Conservation (phyloP, 1,140 invertebrate species). For the Magallana gigas region DNA sequence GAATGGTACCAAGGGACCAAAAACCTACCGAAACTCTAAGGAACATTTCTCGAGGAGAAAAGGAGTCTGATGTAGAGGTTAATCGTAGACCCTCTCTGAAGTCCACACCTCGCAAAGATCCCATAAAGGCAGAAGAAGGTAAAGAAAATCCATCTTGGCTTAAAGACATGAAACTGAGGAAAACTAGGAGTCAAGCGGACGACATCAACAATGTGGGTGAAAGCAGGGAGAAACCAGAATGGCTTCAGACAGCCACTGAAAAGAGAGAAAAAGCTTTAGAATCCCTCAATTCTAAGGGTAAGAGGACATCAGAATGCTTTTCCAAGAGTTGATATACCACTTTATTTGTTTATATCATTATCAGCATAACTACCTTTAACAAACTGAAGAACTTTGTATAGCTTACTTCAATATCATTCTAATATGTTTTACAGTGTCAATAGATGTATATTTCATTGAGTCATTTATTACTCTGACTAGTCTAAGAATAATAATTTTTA, state of each 20-base stretch:
- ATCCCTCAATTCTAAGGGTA: slow-evolving; percentile 40
- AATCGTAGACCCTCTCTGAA: slow-evolving; percentile 18
- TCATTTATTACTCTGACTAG: too few relatives aligned
- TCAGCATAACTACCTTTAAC: too few relatives aligned
- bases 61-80: not conserved
- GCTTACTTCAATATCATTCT: too few relatives aligned
- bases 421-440: too few relatives aligned
- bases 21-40: slow-evolving; percentile 45
- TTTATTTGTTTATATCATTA: too few relatives aligned
- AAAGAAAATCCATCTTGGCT: slow-evolving; percentile 51
- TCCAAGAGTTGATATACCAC: too few relatives aligned
- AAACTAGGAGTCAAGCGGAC: slow-evolving; percentile 30
- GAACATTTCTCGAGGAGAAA: slow-evolving; percentile 11
- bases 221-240: slow-evolving; percentile 9
- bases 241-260: slow-evolving; percentile 44
- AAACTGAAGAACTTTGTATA: too few relatives aligned
- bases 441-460: too few relatives aligned
- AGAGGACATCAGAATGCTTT: not conserved
- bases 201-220: slow-evolving; percentile 24
- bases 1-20: slow-evolving; percentile 44
- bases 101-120: slow-evolving; percentile 38
- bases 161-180: slow-evolving; percentile 52
- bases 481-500: too few relatives aligned
- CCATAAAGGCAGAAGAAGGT: slow-evolving; percentile 9
- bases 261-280: slow-evolving; percentile 43